Conservation (phyloP, 2,888 invertebrate genomes). For the Syrphus vitripennis region DNA sequence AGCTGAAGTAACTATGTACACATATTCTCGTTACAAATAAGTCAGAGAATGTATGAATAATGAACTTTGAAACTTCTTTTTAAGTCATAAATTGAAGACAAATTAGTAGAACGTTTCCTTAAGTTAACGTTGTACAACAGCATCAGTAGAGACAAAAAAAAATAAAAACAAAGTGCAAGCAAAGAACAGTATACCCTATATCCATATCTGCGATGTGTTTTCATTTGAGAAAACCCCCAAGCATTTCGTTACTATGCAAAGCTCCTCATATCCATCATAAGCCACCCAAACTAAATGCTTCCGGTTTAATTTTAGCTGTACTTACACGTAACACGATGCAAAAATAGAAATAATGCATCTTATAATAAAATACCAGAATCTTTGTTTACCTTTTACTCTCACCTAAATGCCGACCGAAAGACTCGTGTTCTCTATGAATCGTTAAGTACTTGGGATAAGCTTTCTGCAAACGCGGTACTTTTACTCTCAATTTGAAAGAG, state of each 20-base stretch:
- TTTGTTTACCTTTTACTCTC: constrained; percentile 43
- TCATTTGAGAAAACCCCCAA: not conserved
- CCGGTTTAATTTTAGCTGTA: not conserved
- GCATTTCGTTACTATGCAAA: not conserved
- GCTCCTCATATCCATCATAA: not conserved
- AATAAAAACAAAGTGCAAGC: not conserved
- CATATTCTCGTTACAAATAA: no score
- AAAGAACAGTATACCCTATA: not conserved
- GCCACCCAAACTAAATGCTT: not conserved
- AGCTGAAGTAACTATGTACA: no score
- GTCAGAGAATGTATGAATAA: no score
- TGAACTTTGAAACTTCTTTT: no score
- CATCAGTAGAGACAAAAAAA: no score
- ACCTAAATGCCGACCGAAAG: not conserved
- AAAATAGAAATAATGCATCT: not conserved
- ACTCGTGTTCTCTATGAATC: not conserved
- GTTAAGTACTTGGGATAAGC: not conserved
- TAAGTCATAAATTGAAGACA: no score
- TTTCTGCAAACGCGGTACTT: constrained; percentile 3
- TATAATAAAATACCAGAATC: not conserved
- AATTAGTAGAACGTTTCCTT: no score
- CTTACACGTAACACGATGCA: not conserved
- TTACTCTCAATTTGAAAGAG: constrained; percentile 24
- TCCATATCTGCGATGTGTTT: not conserved
- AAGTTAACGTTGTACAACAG: no score